Evolutionary conservation across 2,888 invertebrate genomes (phyloP).

Genomic region (Cabera pusaria): DNA sequence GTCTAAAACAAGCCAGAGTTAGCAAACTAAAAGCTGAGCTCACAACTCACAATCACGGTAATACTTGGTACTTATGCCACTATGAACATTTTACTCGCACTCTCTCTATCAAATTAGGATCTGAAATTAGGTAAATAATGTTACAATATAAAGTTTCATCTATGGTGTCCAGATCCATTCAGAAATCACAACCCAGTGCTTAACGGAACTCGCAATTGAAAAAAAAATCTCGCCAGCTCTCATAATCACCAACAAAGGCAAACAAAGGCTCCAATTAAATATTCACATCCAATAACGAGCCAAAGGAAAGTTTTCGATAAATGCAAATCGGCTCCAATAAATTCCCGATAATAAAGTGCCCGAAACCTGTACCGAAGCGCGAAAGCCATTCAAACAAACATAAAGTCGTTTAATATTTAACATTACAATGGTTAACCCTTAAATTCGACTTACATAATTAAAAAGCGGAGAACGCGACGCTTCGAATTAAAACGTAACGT

Average conservation of each 20-base stretch:
- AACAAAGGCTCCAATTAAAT: slow-evolving; percentile 10
- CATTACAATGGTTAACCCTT: slow-evolving; percentile 21
- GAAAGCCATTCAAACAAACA: slow-evolving; percentile 20
- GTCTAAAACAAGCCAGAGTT: too few relatives aligned
- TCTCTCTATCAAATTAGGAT: too few relatives aligned
- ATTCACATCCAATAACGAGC: slow-evolving; percentile 9
- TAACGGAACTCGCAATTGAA: too few relatives aligned
- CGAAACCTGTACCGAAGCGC: slow-evolving; percentile 5
- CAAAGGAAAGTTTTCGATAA: slow-evolving; percentile 15
- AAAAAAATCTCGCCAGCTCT: too few relatives aligned
- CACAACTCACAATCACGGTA: too few relatives aligned
- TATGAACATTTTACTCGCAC: too few relatives aligned
- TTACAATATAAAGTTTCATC: too few relatives aligned
- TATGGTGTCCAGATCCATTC: too few relatives aligned
- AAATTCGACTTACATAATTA: slow-evolving; percentile 21
- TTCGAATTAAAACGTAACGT: slow-evolving; percentile 14
- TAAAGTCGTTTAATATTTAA: slow-evolving; percentile 24
- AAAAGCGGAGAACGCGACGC: slow-evolving; percentile 13
- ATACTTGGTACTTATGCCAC: too few relatives aligned
- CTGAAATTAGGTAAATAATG: too few relatives aligned
- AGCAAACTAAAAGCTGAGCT: too few relatives aligned
- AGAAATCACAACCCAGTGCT: too few relatives aligned
- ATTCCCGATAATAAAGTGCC: slow-evolving; percentile 16
- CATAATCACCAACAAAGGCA: background rate
- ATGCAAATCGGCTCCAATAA: slow-evolving; percentile 18